phyloP scores from a whole-genome alignment of 2,797 vertebrate species.

The Anguilla megastoma region DNA sequence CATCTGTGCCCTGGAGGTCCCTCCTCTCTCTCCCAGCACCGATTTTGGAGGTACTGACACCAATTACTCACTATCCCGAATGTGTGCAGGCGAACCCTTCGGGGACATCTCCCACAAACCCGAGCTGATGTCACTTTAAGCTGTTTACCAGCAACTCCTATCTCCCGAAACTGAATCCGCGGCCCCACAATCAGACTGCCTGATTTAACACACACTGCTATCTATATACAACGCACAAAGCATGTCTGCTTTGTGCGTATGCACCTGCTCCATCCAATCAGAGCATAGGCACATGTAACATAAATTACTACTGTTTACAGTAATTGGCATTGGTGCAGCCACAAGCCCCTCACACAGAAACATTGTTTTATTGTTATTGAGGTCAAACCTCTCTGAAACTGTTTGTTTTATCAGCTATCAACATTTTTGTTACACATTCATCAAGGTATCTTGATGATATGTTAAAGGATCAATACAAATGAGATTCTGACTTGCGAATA shows the following conservation, averaged over 20 bases:
- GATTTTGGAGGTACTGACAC: neutral
- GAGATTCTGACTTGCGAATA: neutral
- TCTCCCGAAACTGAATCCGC: neutral
- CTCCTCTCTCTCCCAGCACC: neutral
- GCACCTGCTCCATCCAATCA: too few species aligned
- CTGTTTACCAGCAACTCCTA: neutral
- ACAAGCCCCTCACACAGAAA: too few species aligned
- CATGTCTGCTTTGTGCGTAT: too few species aligned
- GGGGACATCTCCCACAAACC: neutral
- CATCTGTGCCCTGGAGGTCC: neutral
- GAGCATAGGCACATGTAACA: too few species aligned
- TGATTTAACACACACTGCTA: neutral
- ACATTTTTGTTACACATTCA: too few species aligned
- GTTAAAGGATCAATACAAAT: neutral
- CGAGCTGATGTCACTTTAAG: neutral
- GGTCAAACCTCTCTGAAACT: too few species aligned
- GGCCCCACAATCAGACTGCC: neutral
- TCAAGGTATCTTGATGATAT: too few species aligned
- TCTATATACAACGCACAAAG: too few species aligned
- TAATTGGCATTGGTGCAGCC: too few species aligned
- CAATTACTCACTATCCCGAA: neutral
- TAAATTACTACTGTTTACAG: too few species aligned
- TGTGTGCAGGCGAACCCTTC: neutral
- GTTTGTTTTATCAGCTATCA: too few species aligned
- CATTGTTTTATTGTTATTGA: too few species aligned